These are phyloP conservation scores for Hydrochoerus hydrochaeris DNA, from an alignment of 2,113 vertebrate species.

Conservation along the genomic window DNA sequence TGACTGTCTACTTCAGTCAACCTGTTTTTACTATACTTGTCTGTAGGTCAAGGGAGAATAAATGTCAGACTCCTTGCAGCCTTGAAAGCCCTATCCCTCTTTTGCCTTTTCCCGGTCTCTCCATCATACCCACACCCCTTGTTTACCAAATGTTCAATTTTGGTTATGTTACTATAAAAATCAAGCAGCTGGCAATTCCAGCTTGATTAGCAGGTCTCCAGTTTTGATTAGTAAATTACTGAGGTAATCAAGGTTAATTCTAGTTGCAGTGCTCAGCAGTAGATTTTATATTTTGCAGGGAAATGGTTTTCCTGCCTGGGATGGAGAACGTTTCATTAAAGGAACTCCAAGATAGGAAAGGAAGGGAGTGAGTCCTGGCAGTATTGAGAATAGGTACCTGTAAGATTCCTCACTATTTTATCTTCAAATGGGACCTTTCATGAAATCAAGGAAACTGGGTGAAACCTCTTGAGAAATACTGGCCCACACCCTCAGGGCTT, in stretches of 20 bases:
- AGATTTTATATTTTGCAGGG: conserved; percentile 84
- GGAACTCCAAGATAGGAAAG: conserved; percentile 68
- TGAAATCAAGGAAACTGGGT: background rate
- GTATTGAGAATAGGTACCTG: background rate
- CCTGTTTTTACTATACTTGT: background rate
- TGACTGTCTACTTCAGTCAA: rapidly evolving
- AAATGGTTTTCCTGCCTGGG: conserved; percentile 82
- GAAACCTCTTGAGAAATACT: background rate
- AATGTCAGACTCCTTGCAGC: background rate
- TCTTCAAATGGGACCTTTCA: background rate
- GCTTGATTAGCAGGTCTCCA: conserved; percentile 92
- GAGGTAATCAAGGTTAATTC: conserved; percentile 92
- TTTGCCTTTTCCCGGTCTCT: background rate
- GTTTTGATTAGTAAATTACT: conserved; percentile 92
- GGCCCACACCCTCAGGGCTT: background rate
- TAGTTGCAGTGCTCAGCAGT: conserved; percentile 82
- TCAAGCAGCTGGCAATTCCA: conserved; percentile 90
- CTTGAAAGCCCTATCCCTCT: background rate
- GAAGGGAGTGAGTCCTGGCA: background rate
- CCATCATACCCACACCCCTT: conserved; percentile 80
- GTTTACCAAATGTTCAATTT: conserved; percentile 89
- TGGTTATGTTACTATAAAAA: conserved; percentile 90
- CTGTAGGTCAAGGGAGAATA: background rate
- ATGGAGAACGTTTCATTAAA: conserved; percentile 79
- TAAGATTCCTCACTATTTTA: background rate